Conservation (phyloP, 2,888 invertebrate species). For the Gari tellinella region DNA sequence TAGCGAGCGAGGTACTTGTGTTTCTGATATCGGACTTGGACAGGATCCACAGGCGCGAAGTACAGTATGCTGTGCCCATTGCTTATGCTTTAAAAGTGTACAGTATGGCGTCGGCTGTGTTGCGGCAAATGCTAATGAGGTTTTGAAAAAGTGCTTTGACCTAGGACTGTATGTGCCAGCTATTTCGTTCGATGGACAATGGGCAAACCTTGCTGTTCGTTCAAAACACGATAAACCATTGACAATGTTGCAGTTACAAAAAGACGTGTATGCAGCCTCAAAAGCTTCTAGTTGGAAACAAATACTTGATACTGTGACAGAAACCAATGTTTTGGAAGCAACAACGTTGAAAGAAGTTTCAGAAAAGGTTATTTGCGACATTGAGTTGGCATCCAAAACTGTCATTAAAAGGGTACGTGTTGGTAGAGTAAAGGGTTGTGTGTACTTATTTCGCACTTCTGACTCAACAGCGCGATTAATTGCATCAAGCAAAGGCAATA, state of each 20-base stretch:
- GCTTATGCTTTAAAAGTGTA: conserved; percentile 36
- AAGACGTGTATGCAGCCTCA: conserved; percentile 28
- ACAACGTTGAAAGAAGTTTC: neutral
- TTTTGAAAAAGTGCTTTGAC: conserved; percentile 7
- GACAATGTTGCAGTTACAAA: conserved; percentile 20
- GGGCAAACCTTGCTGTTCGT: conserved; percentile 18
- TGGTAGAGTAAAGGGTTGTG: neutral
- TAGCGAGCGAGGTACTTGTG: conserved; percentile 46
- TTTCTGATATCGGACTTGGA: conserved; percentile 36
- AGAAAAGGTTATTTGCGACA: neutral
- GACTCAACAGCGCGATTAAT: too few species aligned
- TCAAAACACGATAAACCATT: conserved; percentile 20
- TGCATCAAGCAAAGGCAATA: too few species aligned
- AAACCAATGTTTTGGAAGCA: neutral
- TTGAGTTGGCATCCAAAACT: neutral
- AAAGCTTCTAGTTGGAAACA: conserved; percentile 9
- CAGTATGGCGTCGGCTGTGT: conserved; percentile 16
- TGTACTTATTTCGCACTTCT: neutral
- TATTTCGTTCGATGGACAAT: conserved; percentile 35
- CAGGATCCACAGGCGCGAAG: conserved; percentile 30
- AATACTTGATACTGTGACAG: neutral
- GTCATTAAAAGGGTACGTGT: neutral
- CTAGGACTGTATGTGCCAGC: conserved; percentile 29
- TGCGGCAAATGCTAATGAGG: conserved; percentile 25
- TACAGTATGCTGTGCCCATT: conserved; percentile 31